Conservation (phyloP, 2,797 vertebrate species). For the Microctenopoma lineatum region DNA sequence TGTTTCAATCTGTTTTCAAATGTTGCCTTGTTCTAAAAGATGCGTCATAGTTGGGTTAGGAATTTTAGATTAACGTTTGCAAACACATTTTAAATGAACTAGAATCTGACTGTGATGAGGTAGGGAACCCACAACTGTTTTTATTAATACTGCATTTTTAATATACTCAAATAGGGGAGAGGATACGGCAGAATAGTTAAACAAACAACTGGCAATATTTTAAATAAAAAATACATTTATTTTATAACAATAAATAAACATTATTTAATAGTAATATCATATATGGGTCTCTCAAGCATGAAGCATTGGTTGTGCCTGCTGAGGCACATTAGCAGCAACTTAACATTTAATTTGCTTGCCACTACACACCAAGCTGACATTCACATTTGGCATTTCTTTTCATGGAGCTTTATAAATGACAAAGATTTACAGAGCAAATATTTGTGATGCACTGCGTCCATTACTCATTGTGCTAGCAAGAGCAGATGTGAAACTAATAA, state of each 20-base stretch:
- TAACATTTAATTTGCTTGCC: conserved; percentile 1
- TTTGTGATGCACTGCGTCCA: background rate
- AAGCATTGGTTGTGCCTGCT: background rate
- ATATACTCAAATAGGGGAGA: background rate
- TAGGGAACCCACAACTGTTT: background rate
- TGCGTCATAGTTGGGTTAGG: background rate
- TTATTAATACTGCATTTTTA: background rate
- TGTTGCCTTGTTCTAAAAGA: background rate
- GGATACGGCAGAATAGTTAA: background rate
- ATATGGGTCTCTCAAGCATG: background rate
- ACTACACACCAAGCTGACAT: background rate
- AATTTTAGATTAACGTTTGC: conserved; percentile 1
- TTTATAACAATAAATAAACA: background rate
- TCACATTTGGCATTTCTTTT: background rate
- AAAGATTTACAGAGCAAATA: conserved; percentile 2
- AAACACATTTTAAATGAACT: conserved; percentile 4
- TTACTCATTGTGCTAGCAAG: conserved; percentile 10
- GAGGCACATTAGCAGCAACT: conserved; percentile 7
- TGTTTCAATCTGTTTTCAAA: background rate
- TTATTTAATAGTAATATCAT: background rate
- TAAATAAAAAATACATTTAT: background rate
- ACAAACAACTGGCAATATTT: background rate
- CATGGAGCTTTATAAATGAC: conserved; percentile 1
- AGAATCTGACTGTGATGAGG: conserved; percentile 10
- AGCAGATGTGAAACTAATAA: conserved; percentile 2